Conservation (phyloP, 2,888 invertebrate species). For the Drosophila borealis region DNA sequence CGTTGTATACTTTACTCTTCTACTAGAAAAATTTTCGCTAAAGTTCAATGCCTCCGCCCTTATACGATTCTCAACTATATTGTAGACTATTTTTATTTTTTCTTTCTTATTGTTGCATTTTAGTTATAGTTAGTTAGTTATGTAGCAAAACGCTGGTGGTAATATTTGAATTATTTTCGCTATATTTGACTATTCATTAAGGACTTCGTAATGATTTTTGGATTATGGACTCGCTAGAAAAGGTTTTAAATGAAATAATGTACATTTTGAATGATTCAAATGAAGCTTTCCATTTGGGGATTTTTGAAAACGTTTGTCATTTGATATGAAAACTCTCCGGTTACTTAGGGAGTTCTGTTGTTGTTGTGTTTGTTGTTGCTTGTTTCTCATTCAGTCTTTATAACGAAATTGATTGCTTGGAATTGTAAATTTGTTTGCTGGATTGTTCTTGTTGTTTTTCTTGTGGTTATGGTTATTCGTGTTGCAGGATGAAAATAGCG, state of each 20-base stretch:
- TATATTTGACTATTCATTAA: slow-evolving; percentile 71
- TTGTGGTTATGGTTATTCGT: slow-evolving; percentile 27
- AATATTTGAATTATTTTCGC: slow-evolving; percentile 67
- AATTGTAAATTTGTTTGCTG: slow-evolving; percentile 76
- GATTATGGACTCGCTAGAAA: slow-evolving; percentile 64
- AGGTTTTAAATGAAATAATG: slow-evolving; percentile 24
- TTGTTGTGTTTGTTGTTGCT: slow-evolving; percentile 30
- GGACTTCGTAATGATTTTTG: slow-evolving; percentile 35
- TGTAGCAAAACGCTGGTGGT: slow-evolving; percentile 77
- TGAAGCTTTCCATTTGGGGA: slow-evolving; percentile 58
- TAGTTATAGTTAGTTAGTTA: slow-evolving; percentile 58
- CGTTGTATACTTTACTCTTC: slow-evolving; percentile 27
- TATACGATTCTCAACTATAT: slow-evolving; percentile 39
- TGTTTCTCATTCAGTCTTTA: slow-evolving; percentile 66
- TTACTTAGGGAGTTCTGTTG: slow-evolving; percentile 34
- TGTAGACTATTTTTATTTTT: slow-evolving; percentile 47
- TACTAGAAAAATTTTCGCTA: slow-evolving; percentile 44
- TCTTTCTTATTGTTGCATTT: slow-evolving; percentile 61
- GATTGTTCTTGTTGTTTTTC: slow-evolving; percentile 65
- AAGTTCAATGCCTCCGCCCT: slow-evolving; percentile 33
- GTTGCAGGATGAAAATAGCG: slow-evolving; percentile 42
- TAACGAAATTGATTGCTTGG: slow-evolving; percentile 77
- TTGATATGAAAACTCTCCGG: slow-evolving; percentile 56
- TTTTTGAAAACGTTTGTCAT: slow-evolving; percentile 49
- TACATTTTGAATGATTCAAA: slow-evolving; percentile 32